Base-by-base conservation (phyloP, 2,888 invertebrate species). In the Octonoba sinensis region DNA sequence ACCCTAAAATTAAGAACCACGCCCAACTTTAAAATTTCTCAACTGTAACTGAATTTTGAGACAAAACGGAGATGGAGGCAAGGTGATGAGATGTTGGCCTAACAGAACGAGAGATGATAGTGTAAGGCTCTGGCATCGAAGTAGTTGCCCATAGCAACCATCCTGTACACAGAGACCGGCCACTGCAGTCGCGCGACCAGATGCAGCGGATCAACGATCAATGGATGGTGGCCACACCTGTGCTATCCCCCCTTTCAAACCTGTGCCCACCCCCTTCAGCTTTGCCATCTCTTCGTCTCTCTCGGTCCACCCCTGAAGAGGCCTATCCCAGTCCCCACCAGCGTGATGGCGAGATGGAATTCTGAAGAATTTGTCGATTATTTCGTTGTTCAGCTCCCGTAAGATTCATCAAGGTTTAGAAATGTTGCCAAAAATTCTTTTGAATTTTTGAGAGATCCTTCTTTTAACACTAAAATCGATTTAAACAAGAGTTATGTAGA, bases 121-220 rank as follows among this genome's bases (percentile, higher is more conserved):
- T 54, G 44, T 62, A 62, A n/a, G 46, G 49, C 66, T 56, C 69
- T 47, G 71, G 73, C 72, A 72, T 66, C 79, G 72, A 72, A 73
- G 59, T 13, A 18, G 71, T 72, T 67, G 65, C 66, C 67, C 24
- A 0, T 44, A 60, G 56, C 73, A 79, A 79, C 79, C 79, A 79
- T 79, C 79, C 79, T 73, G 79, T 79, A 79, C 79, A 79, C 79
- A 79, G 73, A 77, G 71, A 65, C 78, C 24, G 36, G 67, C 71
- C 59, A 77, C 77, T 71, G 77, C 77, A 77, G 77, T 77, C 49
- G 46, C 51, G 51, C 24, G 59, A 54, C 73, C 62, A 79, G 79
- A 79, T 79, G 79, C 73, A 79, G 66, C 44, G 79, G 73, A 79
- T 73, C 24, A 78, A 47, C 78, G 66, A 79, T 79, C 72, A 73